Evolutionary conservation across 2,888 invertebrate species (phyloP).

Genomic region (Aromia moschata): DNA sequence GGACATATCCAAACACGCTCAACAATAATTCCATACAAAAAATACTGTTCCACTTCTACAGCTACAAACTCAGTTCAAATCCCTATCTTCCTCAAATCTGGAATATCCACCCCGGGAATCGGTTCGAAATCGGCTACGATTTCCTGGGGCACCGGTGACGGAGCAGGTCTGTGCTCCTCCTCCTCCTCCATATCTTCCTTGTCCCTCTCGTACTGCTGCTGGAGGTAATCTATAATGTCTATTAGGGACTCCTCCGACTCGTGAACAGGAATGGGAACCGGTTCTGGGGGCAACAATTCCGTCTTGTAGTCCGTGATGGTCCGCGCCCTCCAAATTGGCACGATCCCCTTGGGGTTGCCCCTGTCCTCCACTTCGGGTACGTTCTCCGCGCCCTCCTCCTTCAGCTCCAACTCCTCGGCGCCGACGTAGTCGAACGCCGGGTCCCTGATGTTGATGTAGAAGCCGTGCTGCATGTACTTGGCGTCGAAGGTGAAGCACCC

Average conservation of each 20-base stretch:
- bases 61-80: too few species aligned
- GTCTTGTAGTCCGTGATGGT: conserved; percentile 74
- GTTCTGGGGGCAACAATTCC: conserved; percentile 75
- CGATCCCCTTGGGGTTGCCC: conserved; percentile 55
- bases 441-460: conserved; percentile 70
- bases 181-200: conserved; percentile 60
- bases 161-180: conserved; percentile 54
- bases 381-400: conserved; percentile 62
- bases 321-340: conserved; percentile 75
- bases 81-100: neutral
- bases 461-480: conserved; percentile 80
- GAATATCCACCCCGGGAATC: conserved; percentile 44
- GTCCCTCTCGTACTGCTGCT: conserved; percentile 63
- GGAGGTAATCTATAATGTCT: conserved; percentile 63
- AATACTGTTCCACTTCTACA: too few species aligned
- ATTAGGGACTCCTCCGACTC: conserved; percentile 70
- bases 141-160: conserved; percentile 49
- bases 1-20: too few species aligned
- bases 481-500: conserved; percentile 81
- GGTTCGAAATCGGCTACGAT: conserved; percentile 36
- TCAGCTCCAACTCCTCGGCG: conserved; percentile 62
- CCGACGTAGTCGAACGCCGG: conserved; percentile 66
- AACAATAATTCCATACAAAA: too few species aligned
- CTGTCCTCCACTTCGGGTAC: conserved; percentile 45
- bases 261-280: conserved; percentile 71